Evolutionary conservation across 2,888 invertebrate genomes (phyloP), one percentile per base, ranked within the genome.

Genomic region (Perithous albicinctus): DNA sequence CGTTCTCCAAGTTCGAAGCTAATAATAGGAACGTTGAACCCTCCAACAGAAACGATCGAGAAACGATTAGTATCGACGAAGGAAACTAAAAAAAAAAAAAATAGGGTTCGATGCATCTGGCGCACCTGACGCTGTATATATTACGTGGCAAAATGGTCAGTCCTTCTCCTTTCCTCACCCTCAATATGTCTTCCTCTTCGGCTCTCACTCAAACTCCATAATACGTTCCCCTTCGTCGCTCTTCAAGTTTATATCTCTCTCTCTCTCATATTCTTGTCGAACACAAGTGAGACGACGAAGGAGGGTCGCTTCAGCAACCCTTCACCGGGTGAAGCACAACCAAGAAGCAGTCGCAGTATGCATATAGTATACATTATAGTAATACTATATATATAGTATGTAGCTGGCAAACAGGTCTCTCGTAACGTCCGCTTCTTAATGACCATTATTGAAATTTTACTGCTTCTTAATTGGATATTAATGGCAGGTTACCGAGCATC

Each of bases 401-500:
- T 75, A 67, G 32, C 66, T 26, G 75, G 84, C 86, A 86, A 87
- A 84, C 87, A 85, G 86, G 85, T 87, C 88, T 87, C 88, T 87
- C 86, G 87, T 90, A 92, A 92, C 91, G 91, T 92, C 90, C 91
- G 91, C 88, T 91, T 87, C 88, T 91, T 91, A 92, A 92, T 90
- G 91, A 90, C 90, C 92, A 90, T 92, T 91, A 92, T 92, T 92
- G 92, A 92, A 92, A 92, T 92, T 92, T 91, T 92, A 92, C 88
- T 90, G 88, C 89, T 86, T 90, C 90, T 91, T 92, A 92, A 92
- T 92, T 92, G 91, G 89, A 90, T 91, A 91, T 90, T 92, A 92
- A 92, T 91, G 90, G 87, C 84, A 85, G 87, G 90, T 89, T 90
- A 85, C 85, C 83, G 85, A 85, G 88, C 88, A 87, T 87, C 86